These are phyloP conservation scores for Creontiades dilutus DNA, from an alignment of 2,888 invertebrate species.

Conservation along the genomic window DNA sequence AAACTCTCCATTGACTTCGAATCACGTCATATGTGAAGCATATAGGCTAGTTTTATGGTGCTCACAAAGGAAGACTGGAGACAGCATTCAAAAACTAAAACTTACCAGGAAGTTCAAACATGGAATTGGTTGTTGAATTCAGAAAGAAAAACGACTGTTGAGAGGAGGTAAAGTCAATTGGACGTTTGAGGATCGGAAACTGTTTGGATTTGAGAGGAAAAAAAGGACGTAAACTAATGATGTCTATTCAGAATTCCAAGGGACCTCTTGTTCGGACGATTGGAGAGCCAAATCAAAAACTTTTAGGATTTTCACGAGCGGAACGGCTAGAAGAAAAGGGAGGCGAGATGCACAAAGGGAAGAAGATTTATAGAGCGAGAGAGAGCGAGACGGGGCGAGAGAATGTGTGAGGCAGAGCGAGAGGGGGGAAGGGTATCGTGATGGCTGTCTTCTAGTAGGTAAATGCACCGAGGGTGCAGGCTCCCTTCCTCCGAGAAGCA, in stretches of 20 bases:
- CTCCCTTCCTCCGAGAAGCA: conserved; percentile 15
- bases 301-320: neutral
- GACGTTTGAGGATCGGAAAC: neutral
- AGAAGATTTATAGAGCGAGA: neutral
- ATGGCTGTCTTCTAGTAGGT: conserved; percentile 7
- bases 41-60: too few species aligned
- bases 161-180: too few species aligned
- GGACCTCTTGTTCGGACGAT: conserved; percentile 15
- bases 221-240: conserved; percentile 17
- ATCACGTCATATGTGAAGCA: too few species aligned
- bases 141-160: too few species aligned
- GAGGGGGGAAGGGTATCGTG: neutral
- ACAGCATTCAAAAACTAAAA: too few species aligned
- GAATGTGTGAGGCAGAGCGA: neutral
- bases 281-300: neutral
- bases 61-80: too few species aligned
- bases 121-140: too few species aligned
- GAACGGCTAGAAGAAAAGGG: neutral
- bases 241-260: neutral
- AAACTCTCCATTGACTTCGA: too few species aligned
- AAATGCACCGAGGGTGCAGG: conserved; percentile 13
- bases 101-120: too few species aligned
- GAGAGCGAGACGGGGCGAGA: neutral
- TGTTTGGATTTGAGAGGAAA: neutral
- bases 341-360: neutral